Percentiles rank a stretch among this genome's conserved stretches.
These are phyloP conservation scores for Acanthurus tractus DNA, from an alignment of 2,797 vertebrate species.

Conservation along the genomic window DNA sequence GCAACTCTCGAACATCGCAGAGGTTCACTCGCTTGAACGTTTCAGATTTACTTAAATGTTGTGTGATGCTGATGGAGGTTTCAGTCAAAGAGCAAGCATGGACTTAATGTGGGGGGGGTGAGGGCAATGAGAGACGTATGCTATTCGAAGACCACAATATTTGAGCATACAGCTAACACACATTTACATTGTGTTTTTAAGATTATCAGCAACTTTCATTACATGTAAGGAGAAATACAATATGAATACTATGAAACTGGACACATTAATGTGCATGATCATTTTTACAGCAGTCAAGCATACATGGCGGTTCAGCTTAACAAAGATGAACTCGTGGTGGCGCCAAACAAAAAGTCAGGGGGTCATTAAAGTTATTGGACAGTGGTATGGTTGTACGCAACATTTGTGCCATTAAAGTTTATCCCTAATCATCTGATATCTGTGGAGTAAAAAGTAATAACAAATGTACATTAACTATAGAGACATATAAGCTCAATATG, in stretches of 20 bases:
- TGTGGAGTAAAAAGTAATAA: not conserved
- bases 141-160: not conserved
- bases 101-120: constrained; percentile 3
- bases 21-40: constrained; percentile 43
- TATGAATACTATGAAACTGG: too few species aligned
- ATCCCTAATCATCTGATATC: too few species aligned
- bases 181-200: not conserved
- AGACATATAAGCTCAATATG: not conserved
- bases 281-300: too few species aligned
- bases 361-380: not conserved
- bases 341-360: not conserved
- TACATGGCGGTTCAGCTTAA: too few species aligned
- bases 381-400: too few species aligned
- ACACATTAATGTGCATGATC: too few species aligned
- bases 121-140: constrained; percentile 3
- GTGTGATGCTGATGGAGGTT: constrained; percentile 17
- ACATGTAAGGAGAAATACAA: too few species aligned
- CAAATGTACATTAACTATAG: not conserved
- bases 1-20: constrained; percentile 50
- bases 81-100: constrained; percentile 7
- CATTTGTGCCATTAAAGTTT: too few species aligned
- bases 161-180: not conserved
- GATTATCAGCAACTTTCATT: too few species aligned
- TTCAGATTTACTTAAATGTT: constrained; percentile 25
- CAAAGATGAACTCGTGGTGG: not conserved